These are phyloP conservation scores for Hippocampus guttulatus DNA, from an alignment of 2,113 vertebrate genomes.

Conservation along the genomic window DNA sequence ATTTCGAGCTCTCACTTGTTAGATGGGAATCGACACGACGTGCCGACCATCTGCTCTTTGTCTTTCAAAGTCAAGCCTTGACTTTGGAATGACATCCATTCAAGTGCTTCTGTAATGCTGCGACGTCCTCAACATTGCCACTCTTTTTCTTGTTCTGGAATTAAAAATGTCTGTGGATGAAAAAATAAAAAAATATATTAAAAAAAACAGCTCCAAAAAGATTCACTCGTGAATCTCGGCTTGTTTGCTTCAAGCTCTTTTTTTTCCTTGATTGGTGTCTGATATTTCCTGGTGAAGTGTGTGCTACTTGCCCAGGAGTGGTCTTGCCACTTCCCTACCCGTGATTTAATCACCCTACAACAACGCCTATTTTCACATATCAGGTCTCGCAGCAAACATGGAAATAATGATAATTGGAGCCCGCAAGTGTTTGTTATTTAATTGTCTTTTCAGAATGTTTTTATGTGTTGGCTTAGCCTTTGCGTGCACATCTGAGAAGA, in stretches of 20 bases:
- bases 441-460: background rate
- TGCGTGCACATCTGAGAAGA: background rate
- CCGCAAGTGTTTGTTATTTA: background rate
- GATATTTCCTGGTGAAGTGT: conserved; percentile 20
- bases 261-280: background rate
- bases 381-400: background rate
- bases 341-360: conserved; percentile 20
- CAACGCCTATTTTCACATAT: background rate
- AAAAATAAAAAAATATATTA: too few species aligned
- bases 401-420: background rate
- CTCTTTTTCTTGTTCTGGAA: too few species aligned
- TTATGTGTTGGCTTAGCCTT: background rate
- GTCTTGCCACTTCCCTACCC: conserved; percentile 11
- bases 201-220: too few species aligned
- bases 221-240: too few species aligned
- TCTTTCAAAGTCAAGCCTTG: conserved; percentile 10
- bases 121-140: too few species aligned
- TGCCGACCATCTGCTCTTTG: conserved; percentile 3
- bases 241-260: too few species aligned
- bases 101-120: background rate
- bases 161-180: too few species aligned
- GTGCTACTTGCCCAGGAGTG: conserved; percentile 10
- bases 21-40: conserved; percentile 9
- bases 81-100: conserved; percentile 7
- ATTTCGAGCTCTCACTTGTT: conserved; percentile 16